Evolutionary conservation across 2,888 invertebrate species (phyloP), one percentile per base, ranked within the genome.

Genomic region (Heliconius ismenius): DNA sequence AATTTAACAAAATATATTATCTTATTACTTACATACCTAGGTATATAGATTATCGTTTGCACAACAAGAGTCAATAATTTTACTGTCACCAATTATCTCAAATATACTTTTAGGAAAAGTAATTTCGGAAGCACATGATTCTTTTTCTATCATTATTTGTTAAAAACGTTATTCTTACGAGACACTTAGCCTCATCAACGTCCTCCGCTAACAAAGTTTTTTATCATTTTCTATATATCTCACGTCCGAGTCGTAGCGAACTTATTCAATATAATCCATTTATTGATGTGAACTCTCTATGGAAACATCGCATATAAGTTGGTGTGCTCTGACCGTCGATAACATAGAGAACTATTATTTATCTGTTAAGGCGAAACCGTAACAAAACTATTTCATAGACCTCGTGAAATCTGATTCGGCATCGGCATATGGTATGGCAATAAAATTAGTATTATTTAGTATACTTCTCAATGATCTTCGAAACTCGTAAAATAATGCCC

Each of bases 391-490:
- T 72, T 75, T 72, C 67, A 78, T 78, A 78, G 70, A 49, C 65
- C 72, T 54, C 54, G n/a, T 65, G 73, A 74, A 76, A 78, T 73
- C 64, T 24, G 69, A 67, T 80, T 74, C 80, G 70, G 74, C 75
- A 70, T 78, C 79, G 72, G n/a, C 78, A 76, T 76, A 72, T 80
- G 76, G 74, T 60, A 43, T 58, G 64, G 79, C 54, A 78, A 75
- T 83, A 79, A 82, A 82, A 78, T 76, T 74, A 63, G 65, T 70
- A 63, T 72, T 73, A 62, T 26, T 58, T n/a, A 75, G 73, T 76
- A 77, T 78, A 78, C 65, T 77, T 36, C 76, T 80, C 78, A 74
- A 82, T 81, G 80, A 81, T 83, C 79, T 76, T 81, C 65, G 79
- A 76, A 76, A 78, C 72, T 81, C 79, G 80, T 81, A 79, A 80